Conservation (phyloP, 2,888 invertebrate species). For the Villa cingulata region DNA sequence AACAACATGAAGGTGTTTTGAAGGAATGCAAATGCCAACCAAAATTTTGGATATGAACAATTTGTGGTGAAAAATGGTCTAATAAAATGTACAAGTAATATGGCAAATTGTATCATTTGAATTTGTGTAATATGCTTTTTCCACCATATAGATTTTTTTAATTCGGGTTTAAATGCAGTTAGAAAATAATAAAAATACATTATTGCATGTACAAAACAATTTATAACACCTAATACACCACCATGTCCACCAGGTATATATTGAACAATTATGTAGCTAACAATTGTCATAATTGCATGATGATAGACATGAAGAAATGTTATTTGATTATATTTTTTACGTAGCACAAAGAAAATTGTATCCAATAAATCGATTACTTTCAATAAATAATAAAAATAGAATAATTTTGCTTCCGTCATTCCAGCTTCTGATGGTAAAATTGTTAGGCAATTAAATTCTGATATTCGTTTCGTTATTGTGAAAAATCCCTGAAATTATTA, state of each 20-base stretch:
- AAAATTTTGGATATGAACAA: conserved; percentile 47
- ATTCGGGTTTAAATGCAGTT: conserved; percentile 54
- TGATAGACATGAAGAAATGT: conserved; percentile 58
- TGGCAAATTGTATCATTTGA: conserved; percentile 62
- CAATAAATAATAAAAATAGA: conserved; percentile 36
- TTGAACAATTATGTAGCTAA: conserved; percentile 44
- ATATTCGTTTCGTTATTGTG: background rate
- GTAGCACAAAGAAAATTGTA: conserved; percentile 54
- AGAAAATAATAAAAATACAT: conserved; percentile 77
- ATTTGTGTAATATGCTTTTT: conserved; percentile 74
- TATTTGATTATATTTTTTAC: conserved; percentile 54
- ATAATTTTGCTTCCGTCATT: background rate
- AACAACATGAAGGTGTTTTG: conserved; percentile 53
- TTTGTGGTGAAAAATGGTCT: conserved; percentile 30
- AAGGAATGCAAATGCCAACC: conserved; percentile 42
- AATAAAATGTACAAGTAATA: conserved; percentile 44
- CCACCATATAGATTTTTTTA: conserved; percentile 63
- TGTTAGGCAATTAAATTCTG: background rate
- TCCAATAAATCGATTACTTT: conserved; percentile 52
- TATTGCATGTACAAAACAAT: conserved; percentile 59
- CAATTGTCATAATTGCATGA: conserved; percentile 53
- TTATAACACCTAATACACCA: conserved; percentile 49
- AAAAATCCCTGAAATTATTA: background rate
- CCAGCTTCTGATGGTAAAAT: background rate
- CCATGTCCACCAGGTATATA: conserved; percentile 53